Conservation (phyloP, 2,888 invertebrate genomes). For the Adelphocoris suturalis region DNA sequence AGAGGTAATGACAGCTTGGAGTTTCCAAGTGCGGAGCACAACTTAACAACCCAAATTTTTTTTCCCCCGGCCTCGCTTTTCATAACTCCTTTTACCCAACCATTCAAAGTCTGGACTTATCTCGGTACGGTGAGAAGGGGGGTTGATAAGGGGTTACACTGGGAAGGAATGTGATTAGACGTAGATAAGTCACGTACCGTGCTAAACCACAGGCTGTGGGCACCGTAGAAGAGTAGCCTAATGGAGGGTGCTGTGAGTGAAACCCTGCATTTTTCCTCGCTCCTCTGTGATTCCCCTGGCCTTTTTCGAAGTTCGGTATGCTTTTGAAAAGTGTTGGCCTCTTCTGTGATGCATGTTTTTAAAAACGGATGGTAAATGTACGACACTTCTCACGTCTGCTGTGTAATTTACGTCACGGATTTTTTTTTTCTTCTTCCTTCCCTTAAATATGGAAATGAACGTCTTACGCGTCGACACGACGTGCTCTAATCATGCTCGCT, state of each 20-base stretch:
- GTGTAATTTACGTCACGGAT: constrained; percentile 30
- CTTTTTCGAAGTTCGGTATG: constrained; percentile 42
- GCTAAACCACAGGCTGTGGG: constrained; percentile 51
- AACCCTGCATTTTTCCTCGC: constrained; percentile 8
- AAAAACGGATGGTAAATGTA: constrained; percentile 4
- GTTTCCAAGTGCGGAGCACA: constrained; percentile 22
- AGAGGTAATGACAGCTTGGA: neutral
- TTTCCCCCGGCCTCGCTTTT: constrained; percentile 24
- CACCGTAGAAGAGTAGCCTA: constrained; percentile 56
- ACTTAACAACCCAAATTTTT: constrained; percentile 10
- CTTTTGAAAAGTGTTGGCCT: constrained; percentile 32
- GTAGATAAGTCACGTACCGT: constrained; percentile 55
- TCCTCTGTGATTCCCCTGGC: neutral
- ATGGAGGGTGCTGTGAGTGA: constrained; percentile 26
- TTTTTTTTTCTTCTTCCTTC: neutral
- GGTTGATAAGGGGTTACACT: constrained; percentile 14
- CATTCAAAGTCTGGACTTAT: constrained; percentile 8
- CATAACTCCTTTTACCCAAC: constrained; percentile 22
- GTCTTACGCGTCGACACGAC: constrained; percentile 10
- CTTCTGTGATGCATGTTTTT: neutral
- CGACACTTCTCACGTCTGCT: constrained; percentile 18
- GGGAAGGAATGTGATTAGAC: constrained; percentile 39
- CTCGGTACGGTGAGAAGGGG: neutral
- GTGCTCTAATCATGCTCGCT: constrained; percentile 27
- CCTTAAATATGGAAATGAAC: constrained; percentile 31